phyloP scores from a whole-genome alignment of 1,140 invertebrate species.

The Pinna nobilis region DNA sequence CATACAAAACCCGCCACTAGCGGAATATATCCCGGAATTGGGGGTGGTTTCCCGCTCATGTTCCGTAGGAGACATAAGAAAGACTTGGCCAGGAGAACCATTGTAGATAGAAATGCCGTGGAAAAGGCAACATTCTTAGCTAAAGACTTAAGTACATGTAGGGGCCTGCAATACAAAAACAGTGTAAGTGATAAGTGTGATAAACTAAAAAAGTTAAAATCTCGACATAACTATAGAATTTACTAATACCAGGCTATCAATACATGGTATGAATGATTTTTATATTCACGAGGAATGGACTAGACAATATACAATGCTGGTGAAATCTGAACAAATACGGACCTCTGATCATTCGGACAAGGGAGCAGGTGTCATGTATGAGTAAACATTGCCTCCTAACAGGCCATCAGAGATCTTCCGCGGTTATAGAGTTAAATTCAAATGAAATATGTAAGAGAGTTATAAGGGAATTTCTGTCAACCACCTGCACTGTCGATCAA shows the following conservation, averaged over 20 bases:
- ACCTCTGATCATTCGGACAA: no score
- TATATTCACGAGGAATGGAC: no score
- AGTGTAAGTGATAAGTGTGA: background rate
- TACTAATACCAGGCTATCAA: background rate
- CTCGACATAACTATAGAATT: background rate
- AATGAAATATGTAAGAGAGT: no score
- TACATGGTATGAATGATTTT: no score
- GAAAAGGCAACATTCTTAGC: conserved; percentile 60
- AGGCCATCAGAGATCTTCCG: no score
- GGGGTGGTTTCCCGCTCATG: conserved; percentile 48
- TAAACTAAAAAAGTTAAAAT: background rate
- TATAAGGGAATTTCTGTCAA: no score
- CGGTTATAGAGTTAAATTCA: no score
- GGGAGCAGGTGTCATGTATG: no score
- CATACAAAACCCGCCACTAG: conserved; percentile 53
- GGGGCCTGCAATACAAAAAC: conserved; percentile 52
- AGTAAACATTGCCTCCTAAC: no score
- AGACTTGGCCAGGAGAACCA: conserved; percentile 65
- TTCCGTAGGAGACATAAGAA: conserved; percentile 63
- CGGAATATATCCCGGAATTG: conserved; percentile 56
- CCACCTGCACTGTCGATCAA: no score
- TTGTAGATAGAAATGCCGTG: conserved; percentile 60
- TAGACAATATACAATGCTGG: no score
- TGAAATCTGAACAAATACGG: no score
- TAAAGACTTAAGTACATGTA: conserved; percentile 48